phyloP scores from a whole-genome alignment of 2,888 invertebrate species.

The Cosmia trapezina region DNA sequence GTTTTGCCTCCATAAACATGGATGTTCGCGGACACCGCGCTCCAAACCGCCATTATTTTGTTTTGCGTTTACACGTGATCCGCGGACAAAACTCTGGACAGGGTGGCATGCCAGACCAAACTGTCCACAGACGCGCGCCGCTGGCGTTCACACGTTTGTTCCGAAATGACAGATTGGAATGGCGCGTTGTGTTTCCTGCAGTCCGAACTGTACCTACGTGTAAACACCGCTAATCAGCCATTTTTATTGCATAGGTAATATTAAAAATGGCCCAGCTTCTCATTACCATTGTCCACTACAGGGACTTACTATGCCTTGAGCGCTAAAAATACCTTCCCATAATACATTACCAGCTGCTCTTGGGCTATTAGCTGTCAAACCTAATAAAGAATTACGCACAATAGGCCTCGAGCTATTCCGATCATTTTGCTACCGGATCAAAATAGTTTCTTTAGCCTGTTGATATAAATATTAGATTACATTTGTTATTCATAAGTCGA shows the following conservation, averaged over 20 bases:
- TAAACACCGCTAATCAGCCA: background rate
- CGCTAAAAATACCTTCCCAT: background rate
- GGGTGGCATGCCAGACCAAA: too few relatives aligned
- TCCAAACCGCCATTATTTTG: too few relatives aligned
- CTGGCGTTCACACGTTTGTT: too few relatives aligned
- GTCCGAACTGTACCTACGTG: too few relatives aligned
- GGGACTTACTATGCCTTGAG: background rate
- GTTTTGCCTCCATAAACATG: too few relatives aligned
- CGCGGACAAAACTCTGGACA: too few relatives aligned
- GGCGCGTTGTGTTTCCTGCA: too few relatives aligned
- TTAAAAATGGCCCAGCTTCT: background rate
- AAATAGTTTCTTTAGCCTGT: conserved; percentile 80
- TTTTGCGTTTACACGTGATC: too few relatives aligned
- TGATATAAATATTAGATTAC: conserved; percentile 80
- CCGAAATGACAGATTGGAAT: too few relatives aligned
- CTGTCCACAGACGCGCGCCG: too few relatives aligned
- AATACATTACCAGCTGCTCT: conserved; percentile 15
- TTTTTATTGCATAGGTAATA: background rate
- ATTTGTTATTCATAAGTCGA: conserved; percentile 81
- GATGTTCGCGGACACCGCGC: too few relatives aligned
- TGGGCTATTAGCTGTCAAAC: conserved; percentile 5
- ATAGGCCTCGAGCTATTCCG: conserved; percentile 72
- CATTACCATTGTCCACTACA: too few relatives aligned
- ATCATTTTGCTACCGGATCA: conserved; percentile 81
- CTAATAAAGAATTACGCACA: conserved; percentile 49